Evolutionary conservation across 2,888 invertebrate species (phyloP), one percentile per base, ranked within the genome.

Genomic region (Oegoconia quadripuncta): DNA sequence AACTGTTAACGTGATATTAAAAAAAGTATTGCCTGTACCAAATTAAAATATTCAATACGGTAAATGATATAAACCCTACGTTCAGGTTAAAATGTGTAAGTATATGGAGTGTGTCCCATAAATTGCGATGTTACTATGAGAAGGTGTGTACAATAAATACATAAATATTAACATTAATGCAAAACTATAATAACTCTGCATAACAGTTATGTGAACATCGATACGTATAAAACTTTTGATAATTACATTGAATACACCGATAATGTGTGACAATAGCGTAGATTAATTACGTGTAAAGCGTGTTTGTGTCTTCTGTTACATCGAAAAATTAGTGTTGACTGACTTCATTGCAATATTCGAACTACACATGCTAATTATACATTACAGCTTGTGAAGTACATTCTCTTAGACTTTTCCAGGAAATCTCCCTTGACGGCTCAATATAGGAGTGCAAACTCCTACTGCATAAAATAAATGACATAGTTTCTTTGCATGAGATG

Each of bases 301-400:
- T 59, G 70, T 82, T 76, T 80, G 62, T 65, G 54, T 64, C 71
- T 67, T 73, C 68, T 66, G 61, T 68, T 68, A 78, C 69, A 78
- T 70, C 59, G 53, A 68, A 56, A 64, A 55, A 55, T 48, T 42
- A 47, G 81, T 83, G 80, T 76, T 82, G 84, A 86, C 84, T 86
- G 86, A 86, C 83, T 60, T 53, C 29, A 34, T 34, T 34, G 41
- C 20, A 23, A 39, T 35, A 27, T 27, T 8, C 1, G n/a, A 13
- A 27, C 27, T 27, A 27, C 4, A 6, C 2, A n/a, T n/a, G n/a
- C n/a, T n/a, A n/a, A n/a, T n/a, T n/a, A n/a, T n/a, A n/a, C n/a
- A n/a, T n/a, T n/a, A n/a, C n/a, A n/a, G n/a, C n/a, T n/a, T n/a
- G n/a, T n/a, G n/a, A n/a, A n/a, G n/a, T n/a, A n/a, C n/a, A n/a